Base-by-base conservation (phyloP, 2,888 invertebrate genomes). In the Lumbricus terrestris region DNA sequence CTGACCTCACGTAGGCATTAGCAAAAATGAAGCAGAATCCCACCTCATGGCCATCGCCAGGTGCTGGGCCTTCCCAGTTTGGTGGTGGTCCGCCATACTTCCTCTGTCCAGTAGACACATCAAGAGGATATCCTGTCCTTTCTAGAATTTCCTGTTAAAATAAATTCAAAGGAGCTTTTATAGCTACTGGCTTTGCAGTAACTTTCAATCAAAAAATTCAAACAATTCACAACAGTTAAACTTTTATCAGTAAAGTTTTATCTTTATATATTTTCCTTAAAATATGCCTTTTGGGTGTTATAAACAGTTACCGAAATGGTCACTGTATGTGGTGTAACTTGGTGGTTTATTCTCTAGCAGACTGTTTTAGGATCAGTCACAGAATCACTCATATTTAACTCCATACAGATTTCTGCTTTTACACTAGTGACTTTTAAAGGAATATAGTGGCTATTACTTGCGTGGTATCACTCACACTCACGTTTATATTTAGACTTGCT, bases 41-140 rank as follows among this genome's bases (percentile, higher is more conserved):
- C 47, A 92, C 92, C 96, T 99, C 98, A 96, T 98, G 98, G 95
- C 98, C 99, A 95, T 97, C 96, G 34, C 92, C 91, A 42, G 95
- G 94, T 88, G 93, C 92, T 40, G 92, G 90, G 8, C 54, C 85
- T 92, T 97, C 98, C 97, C 98, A 98, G 95, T 97, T 97, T 92
- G 99, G 99, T 94, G 99, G 99, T 93, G 99, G 99, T 89, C 99
- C 99, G 92, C 99, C 99, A 96, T 99, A 99, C 96, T 99, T 99
- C 95, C 99, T 97, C 96, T 99, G 99, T 93, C 98, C 99, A 88
- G 96, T 95, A 93, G 99, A 99, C 93, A 99, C 98, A 96, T 99
- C 99, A 95, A 99, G 96, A 93, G 98, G 97, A 96, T 99, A 99
- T 93, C 98, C 98, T 93, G 99, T 99, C 94, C 98, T 96, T 95